Evolutionary conservation across 2,797 vertebrate genomes (phyloP).

Genomic region (Xiphophorus birchmanni): DNA sequence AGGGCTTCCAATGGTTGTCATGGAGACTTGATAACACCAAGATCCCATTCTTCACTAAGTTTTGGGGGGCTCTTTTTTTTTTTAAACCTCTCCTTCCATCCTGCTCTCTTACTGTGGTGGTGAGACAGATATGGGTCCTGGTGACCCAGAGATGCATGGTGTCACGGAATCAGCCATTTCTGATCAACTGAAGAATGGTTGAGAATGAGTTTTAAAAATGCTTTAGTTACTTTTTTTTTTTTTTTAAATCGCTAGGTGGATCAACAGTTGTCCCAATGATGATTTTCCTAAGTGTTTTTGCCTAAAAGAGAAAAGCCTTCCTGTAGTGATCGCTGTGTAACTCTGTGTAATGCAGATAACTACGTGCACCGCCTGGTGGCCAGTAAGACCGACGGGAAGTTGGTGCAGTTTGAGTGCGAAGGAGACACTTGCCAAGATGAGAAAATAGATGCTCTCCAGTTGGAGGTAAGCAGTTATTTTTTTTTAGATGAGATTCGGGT

Average conservation of each 20-base stretch:
- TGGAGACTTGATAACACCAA: neutral
- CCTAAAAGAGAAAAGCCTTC: neutral
- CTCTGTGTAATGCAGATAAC: slow-evolving; percentile 83
- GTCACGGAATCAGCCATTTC: neutral
- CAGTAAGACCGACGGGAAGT: slow-evolving; percentile 97
- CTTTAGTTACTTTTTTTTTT: neutral
- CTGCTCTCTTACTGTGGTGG: neutral
- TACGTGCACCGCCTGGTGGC: slow-evolving; percentile 98
- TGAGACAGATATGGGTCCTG: neutral
- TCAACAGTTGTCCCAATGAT: neutral
- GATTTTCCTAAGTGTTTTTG: neutral
- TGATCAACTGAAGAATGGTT: neutral
- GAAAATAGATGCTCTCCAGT: slow-evolving; percentile 95
- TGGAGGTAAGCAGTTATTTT: slow-evolving; percentile 84
- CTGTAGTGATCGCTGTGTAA: neutral
- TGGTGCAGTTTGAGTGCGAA: slow-evolving; percentile 97
- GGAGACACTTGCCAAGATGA: slow-evolving; percentile 96
- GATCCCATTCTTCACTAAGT: neutral
- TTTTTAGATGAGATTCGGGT: neutral
- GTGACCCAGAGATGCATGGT: neutral
- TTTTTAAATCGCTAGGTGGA: neutral
- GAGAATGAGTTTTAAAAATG: neutral
- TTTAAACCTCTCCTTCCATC: neutral
- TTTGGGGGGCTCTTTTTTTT: neutral
- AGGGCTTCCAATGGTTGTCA: neutral